Percentiles rank a stretch among this genome's conserved stretches.
These are phyloP conservation scores for Nothobranchius furzeri DNA, from an alignment of 2,113 vertebrate genomes.

Conservation along the genomic window DNA sequence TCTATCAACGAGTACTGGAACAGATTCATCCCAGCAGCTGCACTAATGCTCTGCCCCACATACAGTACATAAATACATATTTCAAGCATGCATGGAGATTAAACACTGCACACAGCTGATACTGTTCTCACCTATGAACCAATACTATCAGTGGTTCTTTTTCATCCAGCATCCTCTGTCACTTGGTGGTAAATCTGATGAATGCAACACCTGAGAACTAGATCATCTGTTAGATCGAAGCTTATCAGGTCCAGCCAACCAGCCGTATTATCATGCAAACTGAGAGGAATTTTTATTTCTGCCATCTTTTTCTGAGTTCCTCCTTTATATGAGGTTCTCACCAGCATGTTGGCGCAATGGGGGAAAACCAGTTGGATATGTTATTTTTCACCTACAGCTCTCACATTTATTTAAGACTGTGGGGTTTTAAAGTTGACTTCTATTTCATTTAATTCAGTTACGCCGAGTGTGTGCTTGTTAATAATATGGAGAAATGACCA, in stretches of 20 bases:
- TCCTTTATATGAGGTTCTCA: slow-evolving; percentile 10
- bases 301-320: neutral
- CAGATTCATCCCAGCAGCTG: slow-evolving; percentile 41
- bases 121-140: slow-evolving; percentile 36
- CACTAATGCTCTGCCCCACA: slow-evolving; percentile 14
- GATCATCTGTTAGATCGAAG: slow-evolving; percentile 46
- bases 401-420: slow-evolving; percentile 11
- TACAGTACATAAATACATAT: slow-evolving; percentile 17
- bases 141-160: slow-evolving; percentile 52
- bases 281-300: slow-evolving; percentile 47
- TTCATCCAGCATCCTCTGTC: slow-evolving; percentile 41
- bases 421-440: neutral
- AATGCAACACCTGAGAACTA: slow-evolving; percentile 29
- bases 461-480: too few species aligned
- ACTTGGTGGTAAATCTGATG: slow-evolving; percentile 48
- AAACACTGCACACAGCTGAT: slow-evolving; percentile 27
- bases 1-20: slow-evolving; percentile 59
- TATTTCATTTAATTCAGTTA: too few species aligned
- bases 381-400: slow-evolving; percentile 20
- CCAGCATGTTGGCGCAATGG: neutral
- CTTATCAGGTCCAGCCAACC: slow-evolving; percentile 43
- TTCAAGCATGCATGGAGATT: slow-evolving; percentile 40
- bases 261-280: slow-evolving; percentile 29
- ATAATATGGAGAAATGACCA: too few species aligned
- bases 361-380: neutral